Percentiles rank a stretch among this genome's conserved stretches.
Conservation (phyloP, 2,888 invertebrate genomes). For the Dicyrtoma fusca region DNA sequence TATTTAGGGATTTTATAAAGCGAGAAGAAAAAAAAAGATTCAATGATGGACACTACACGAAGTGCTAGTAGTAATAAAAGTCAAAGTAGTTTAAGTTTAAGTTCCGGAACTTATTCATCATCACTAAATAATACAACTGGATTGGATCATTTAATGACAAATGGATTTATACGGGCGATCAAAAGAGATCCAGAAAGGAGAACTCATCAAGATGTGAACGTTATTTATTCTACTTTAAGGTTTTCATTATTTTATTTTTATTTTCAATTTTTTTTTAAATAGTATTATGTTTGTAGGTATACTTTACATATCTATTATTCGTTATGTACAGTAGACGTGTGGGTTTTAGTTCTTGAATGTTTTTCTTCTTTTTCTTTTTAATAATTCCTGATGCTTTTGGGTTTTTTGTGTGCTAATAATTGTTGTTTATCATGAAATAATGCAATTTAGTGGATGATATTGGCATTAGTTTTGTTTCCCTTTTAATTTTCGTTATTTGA, state of each 20-base stretch:
- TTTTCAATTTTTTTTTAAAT: constrained; percentile 9
- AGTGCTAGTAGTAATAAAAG: constrained; percentile 26
- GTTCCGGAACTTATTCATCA: constrained; percentile 26
- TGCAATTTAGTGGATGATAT: too few species aligned
- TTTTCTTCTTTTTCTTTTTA: too few species aligned
- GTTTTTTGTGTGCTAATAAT: neutral
- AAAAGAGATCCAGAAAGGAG: constrained; percentile 64
- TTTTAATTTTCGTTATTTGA: too few species aligned
- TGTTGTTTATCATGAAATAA: too few species aligned
- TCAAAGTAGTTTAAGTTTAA: constrained; percentile 28
- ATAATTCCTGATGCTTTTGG: neutral
- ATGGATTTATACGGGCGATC: constrained; percentile 63
- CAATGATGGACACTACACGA: constrained; percentile 11
- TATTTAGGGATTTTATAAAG: neutral
- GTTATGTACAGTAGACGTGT: neutral
- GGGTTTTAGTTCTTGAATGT: neutral
- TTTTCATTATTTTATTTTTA: constrained; percentile 34
- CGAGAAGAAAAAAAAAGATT: constrained; percentile 11
- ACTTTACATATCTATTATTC: neutral
- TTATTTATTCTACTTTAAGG: constrained; percentile 50
- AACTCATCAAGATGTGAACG: constrained; percentile 61
- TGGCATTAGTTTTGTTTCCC: too few species aligned
- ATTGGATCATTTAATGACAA: constrained; percentile 24
- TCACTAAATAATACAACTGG: constrained; percentile 9
- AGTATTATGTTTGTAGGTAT: neutral